phyloP scores from a whole-genome alignment of 2,797 vertebrate genomes.

The Dallia pectoralis region DNA sequence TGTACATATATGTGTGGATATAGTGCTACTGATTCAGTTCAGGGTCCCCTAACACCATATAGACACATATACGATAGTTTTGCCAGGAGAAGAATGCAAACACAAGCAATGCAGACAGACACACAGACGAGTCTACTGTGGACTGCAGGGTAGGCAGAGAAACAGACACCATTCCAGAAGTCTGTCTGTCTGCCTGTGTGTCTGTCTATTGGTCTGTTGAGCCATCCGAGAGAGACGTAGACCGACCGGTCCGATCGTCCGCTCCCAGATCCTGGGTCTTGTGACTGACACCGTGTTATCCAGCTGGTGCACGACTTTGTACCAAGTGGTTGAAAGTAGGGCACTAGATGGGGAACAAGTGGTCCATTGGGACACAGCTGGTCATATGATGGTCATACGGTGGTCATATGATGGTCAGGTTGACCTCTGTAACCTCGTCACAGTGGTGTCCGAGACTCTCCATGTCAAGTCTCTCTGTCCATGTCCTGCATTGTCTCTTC shows the following conservation, averaged over 20 bases:
- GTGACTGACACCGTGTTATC: conserved; percentile 65
- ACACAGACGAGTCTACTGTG: conserved; percentile 77
- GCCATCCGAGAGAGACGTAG: conserved; percentile 76
- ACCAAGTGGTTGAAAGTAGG: not conserved
- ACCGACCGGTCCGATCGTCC: conserved; percentile 60
- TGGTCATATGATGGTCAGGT: conserved; percentile 67
- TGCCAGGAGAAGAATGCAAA: conserved; percentile 52
- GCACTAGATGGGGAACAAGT: conserved; percentile 47
- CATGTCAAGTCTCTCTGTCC: conserved; percentile 32
- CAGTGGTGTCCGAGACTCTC: conserved; percentile 40
- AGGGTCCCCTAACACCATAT: conserved; percentile 15
- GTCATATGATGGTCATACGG: conserved; percentile 64
- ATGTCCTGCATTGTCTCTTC: conserved; percentile 15
- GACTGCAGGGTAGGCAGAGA: conserved; percentile 72
- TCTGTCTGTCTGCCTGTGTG: conserved; percentile 86
- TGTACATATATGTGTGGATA: not conserved
- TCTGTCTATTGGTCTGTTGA: conserved; percentile 76
- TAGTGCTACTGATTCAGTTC: not conserved
- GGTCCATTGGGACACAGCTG: conserved; percentile 55
- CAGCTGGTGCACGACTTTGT: conserved; percentile 8
- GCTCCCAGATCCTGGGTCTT: conserved; percentile 57
- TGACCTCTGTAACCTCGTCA: conserved; percentile 71
- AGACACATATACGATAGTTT: conserved; percentile 45
- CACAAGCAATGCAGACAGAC: conserved; percentile 70
- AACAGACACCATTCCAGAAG: conserved; percentile 76